Conservation (phyloP, 37 sponge, comb jelly and placozoan species). For the Chondrosia reniformis region DNA sequence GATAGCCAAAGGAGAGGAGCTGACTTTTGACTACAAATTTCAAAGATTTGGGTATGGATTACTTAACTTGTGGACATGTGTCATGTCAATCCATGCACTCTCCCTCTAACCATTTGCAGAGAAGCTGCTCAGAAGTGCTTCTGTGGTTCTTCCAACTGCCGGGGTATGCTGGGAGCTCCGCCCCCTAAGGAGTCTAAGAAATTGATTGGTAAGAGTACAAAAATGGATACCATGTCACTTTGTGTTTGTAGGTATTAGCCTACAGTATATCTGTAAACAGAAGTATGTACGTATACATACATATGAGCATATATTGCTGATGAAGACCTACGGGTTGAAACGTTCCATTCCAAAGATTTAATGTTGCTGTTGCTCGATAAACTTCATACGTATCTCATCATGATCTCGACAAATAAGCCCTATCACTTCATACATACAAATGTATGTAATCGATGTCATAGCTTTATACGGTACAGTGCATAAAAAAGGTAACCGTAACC, state of each 20-base stretch:
- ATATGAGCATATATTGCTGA: too few relatives aligned
- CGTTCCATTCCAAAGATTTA: too few relatives aligned
- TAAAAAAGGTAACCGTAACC: too few relatives aligned
- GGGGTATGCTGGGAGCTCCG: conserved; percentile 80
- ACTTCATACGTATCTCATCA: too few relatives aligned
- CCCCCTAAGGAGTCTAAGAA: conserved; percentile 41
- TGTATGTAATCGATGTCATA: too few relatives aligned
- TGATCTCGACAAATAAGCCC: too few relatives aligned
- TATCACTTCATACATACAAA: too few relatives aligned
- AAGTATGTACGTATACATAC: too few relatives aligned
- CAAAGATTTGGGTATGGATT: conserved; percentile 88
- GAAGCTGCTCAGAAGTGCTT: conserved; percentile 92
- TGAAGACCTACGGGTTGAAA: too few relatives aligned
- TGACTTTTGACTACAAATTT: conserved; percentile 97
- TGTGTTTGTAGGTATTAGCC: not conserved
- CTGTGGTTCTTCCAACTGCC: conserved; percentile 89
- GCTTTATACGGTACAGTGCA: too few relatives aligned
- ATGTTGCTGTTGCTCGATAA: too few relatives aligned
- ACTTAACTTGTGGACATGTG: not conserved
- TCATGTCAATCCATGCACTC: not conserved
- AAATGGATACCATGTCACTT: not conserved
- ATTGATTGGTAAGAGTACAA: not conserved
- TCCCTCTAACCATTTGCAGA: conserved; percentile 27
- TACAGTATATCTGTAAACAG: too few relatives aligned
- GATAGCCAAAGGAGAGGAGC: conserved; percentile 68